These are phyloP conservation scores for Thunnus albacares DNA, from an alignment of 2,797 vertebrate genomes.

Conservation along the genomic window DNA sequence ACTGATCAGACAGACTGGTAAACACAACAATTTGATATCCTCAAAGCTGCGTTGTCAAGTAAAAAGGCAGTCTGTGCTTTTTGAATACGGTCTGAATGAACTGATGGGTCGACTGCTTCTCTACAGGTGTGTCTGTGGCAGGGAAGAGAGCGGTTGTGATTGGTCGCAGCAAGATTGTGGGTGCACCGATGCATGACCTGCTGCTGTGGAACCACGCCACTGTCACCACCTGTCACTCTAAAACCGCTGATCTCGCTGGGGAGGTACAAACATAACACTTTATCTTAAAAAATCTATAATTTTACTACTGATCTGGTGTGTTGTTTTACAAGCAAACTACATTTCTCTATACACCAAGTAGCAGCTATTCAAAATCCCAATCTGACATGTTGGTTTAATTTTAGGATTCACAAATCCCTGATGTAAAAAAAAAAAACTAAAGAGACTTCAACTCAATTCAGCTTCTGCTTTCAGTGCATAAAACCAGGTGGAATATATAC, in stretches of 20 bases:
- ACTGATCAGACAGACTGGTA: conserved; percentile 95
- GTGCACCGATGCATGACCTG: conserved; percentile 97
- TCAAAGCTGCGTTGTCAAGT: not conserved
- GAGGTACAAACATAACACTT: conserved; percentile 86
- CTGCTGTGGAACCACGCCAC: conserved; percentile 97
- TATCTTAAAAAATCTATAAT: not conserved
- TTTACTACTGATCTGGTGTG: not conserved
- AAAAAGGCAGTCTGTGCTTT: not conserved
- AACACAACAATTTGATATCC: not conserved
- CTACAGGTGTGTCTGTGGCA: conserved; percentile 90
- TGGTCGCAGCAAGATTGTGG: conserved; percentile 98
- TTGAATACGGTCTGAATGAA: not conserved
- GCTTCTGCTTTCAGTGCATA: too few species aligned
- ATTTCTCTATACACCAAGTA: too few species aligned
- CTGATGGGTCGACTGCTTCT: conserved; percentile 2
- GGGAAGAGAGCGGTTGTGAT: conserved; percentile 95
- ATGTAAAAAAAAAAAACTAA: too few species aligned
- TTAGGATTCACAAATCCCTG: too few species aligned
- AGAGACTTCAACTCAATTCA: too few species aligned
- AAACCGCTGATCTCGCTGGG: conserved; percentile 89
- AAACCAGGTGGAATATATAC: not conserved
- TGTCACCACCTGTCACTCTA: conserved; percentile 98
- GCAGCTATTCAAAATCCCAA: too few species aligned
- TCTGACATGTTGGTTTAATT: too few species aligned
- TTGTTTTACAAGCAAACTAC: not conserved